Conservation (phyloP, 2,113 vertebrate species). For the Delphinapterus leucas region DNA sequence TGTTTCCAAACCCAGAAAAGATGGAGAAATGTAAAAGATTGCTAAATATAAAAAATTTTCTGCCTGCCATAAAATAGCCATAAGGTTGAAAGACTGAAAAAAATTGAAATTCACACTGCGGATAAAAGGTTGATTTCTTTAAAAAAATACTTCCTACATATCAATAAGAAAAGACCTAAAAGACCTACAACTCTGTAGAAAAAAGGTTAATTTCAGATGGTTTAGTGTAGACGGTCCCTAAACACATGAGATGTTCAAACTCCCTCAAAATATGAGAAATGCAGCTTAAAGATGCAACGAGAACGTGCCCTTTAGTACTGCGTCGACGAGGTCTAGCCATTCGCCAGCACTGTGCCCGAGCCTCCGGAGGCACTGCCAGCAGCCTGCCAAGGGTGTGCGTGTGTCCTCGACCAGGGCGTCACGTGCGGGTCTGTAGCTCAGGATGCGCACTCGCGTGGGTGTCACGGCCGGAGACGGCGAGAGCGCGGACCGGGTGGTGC, state of each 20-base stretch:
- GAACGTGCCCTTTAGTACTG: fast-evolving
- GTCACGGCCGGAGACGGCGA: neutral
- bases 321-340: fast-evolving
- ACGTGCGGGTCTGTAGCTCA: neutral
- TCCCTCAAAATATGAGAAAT: neutral
- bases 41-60: neutral
- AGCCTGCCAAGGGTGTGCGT: neutral
- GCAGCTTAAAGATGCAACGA: neutral
- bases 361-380: neutral
- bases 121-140: neutral
- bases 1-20: neutral
- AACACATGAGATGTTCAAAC: neutral
- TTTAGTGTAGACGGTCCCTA: neutral
- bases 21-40: neutral
- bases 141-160: neutral
- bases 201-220: neutral
- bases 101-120: neutral
- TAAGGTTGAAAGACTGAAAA: neutral
- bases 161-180: neutral
- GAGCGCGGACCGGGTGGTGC: no score
- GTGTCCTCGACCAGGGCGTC: neutral
- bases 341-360: neutral
- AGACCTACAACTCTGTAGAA: neutral
- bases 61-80: neutral
- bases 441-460: neutral